Base-by-base conservation (phyloP, 2,797 vertebrate species). In the Etheostoma perlongum region DNA sequence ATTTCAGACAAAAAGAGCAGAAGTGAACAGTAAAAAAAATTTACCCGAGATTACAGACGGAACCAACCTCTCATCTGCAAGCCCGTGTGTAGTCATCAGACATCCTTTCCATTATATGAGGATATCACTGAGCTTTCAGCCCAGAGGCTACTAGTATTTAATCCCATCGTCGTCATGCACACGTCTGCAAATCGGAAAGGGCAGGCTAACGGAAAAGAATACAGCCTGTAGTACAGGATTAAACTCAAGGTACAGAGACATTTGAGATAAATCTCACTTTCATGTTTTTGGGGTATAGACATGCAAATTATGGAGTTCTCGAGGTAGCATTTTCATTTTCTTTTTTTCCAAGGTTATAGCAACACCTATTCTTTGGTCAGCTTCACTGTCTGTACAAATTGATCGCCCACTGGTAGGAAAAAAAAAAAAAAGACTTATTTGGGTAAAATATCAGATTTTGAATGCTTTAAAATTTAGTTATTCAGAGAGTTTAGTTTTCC, bases 161-260 rank as follows among this genome's bases (percentile, higher is more conserved):
- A 84, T 78, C 85, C 68, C 40, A 54, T 58, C 18, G 0, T 58
- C n/a, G 0, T 71, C 51, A 58, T 63, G 67, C 83, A 82, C 71
- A 71, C 5, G n/a, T 81, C 72, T 79, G 75, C 84, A 74, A 67
- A 64, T 81, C 61, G 66, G 52, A 80, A 75, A 54, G 61, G 77
- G 65, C 83, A 63, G 46, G 19, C 52, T 72, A 76, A 59, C 65
- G 57, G 72, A 70, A 77, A 74, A 57, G 73, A 78, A 49, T 30
- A 30, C 74, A 63, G 68, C 58, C 61, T 76, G 44, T 52, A 72
- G 59, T 78, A 16, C 83, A 90, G 85, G 85, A 78, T 89, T 88
- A 77, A 86, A 72, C 42, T 54, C 61, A 84, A 79, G 92, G 92
- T 92, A 92, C 93, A 85, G 77, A 80, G 67, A 64, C 11, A 74